These are phyloP conservation scores for Maccullochella peelii DNA, from an alignment of 2,113 vertebrate species.

Conservation along the genomic window DNA sequence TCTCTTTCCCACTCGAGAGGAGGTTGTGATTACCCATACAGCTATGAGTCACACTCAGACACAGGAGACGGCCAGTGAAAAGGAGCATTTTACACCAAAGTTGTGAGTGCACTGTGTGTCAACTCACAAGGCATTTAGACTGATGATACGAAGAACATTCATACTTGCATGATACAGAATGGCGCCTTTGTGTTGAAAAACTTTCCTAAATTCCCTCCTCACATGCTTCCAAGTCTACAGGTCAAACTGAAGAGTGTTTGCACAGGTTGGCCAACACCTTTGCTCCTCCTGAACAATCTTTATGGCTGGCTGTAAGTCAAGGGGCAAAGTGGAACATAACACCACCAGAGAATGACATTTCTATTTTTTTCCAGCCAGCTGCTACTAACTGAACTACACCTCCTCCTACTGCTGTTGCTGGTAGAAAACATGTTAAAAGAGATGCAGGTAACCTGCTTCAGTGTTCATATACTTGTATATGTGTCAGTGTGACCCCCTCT, in stretches of 20 bases:
- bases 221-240: not conserved
- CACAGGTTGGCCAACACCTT: conserved; percentile 31
- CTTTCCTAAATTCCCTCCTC: not conserved
- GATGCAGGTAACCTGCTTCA: not conserved
- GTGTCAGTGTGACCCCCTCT: not conserved
- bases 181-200: not conserved
- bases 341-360: conserved; percentile 51
- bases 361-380: conserved; percentile 60
- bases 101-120: too few relatives aligned
- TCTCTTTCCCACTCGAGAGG: not conserved
- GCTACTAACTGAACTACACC: not conserved
- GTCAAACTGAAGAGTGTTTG: not conserved
- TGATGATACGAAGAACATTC: not conserved
- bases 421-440: not conserved
- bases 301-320: conserved; percentile 57
- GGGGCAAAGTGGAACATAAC: conserved; percentile 56
- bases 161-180: not conserved
- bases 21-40: conserved; percentile 30
- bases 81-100: not conserved
- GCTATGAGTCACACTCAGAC: conserved; percentile 54
- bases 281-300: conserved; percentile 22
- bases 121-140: not conserved
- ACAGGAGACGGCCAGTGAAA: not conserved
- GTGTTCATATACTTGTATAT: not conserved
- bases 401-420: not conserved